Conservation (phyloP, 2,888 invertebrate genomes). For the Mythimna impura region DNA sequence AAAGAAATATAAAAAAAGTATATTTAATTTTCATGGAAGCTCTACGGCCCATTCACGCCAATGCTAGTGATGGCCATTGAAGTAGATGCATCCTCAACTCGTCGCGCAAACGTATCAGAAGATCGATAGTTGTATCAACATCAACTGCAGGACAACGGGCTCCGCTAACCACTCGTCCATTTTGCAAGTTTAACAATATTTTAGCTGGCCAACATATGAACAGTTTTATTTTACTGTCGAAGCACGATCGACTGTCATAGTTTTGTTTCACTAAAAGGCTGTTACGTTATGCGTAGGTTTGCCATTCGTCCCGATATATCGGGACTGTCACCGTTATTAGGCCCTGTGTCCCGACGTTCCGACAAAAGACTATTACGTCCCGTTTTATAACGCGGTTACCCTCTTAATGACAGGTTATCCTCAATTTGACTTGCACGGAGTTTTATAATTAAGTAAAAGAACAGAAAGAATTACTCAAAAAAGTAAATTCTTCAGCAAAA, state of each 20-base stretch:
- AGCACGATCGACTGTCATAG: slow-evolving; percentile 77
- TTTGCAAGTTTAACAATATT: slow-evolving; percentile 88
- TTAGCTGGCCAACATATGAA: slow-evolving; percentile 76
- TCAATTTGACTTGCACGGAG: too few relatives aligned
- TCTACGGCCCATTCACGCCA: not conserved
- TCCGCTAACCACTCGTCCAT: slow-evolving; percentile 76
- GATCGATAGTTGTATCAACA: slow-evolving; percentile 34
- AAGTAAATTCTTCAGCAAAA: too few relatives aligned
- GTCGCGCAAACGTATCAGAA: slow-evolving; percentile 1
- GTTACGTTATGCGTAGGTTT: slow-evolving; percentile 65
- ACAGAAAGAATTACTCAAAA: too few relatives aligned
- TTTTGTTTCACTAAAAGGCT: slow-evolving; percentile 79
- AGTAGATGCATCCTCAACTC: not conserved
- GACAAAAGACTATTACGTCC: too few relatives aligned
- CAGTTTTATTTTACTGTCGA: slow-evolving; percentile 79
- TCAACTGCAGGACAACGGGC: slow-evolving; percentile 49
- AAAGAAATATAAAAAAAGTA: not conserved
- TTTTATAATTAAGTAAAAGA: too few relatives aligned
- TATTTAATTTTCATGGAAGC: not conserved
- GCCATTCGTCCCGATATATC: too few relatives aligned
- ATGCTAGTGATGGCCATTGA: not conserved
- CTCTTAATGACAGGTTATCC: too few relatives aligned
- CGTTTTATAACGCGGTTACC: too few relatives aligned
- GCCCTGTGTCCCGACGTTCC: too few relatives aligned
- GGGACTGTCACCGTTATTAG: too few relatives aligned